phyloP scores from a whole-genome alignment of 2,113 vertebrate genomes.

The Oreochromis aureus region DNA sequence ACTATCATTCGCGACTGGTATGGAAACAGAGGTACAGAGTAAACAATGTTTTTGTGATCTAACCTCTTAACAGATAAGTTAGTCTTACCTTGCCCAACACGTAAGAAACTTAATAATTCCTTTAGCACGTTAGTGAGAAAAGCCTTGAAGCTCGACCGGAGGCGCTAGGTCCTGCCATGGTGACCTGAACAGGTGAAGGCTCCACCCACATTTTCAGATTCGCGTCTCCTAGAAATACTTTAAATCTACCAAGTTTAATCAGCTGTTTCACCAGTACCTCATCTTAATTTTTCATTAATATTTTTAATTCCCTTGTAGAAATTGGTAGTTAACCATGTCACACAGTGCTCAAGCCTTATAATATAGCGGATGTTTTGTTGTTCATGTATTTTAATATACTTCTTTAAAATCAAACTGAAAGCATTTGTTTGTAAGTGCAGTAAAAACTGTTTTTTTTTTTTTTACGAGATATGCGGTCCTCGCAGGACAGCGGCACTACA shows the following conservation, averaged over 20 bases:
- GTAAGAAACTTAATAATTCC: not conserved
- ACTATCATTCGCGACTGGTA: not conserved
- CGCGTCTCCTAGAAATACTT: not conserved
- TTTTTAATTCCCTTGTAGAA: not conserved
- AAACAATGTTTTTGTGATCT: not conserved
- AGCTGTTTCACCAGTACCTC: not conserved
- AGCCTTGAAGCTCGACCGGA: not conserved
- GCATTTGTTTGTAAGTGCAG: not conserved
- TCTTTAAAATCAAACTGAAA: not conserved
- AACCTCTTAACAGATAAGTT: not conserved
- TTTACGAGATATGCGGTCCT: accelerated
- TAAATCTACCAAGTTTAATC: not conserved
- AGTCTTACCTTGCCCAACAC: not conserved
- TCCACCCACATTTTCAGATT: not conserved
- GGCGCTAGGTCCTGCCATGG: not conserved
- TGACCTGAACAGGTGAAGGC: not conserved
- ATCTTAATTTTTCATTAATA: not conserved
- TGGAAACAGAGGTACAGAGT: not conserved
- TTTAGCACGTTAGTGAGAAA: not conserved
- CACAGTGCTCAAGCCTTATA: not conserved
- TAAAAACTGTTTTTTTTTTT: not conserved
- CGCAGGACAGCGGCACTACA: not conserved
- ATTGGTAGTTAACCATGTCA: not conserved
- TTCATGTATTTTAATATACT: not conserved
- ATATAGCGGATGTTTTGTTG: not conserved